Base-by-base conservation (phyloP, 2,888 invertebrate species). In the Hypselothyrea guttata region DNA sequence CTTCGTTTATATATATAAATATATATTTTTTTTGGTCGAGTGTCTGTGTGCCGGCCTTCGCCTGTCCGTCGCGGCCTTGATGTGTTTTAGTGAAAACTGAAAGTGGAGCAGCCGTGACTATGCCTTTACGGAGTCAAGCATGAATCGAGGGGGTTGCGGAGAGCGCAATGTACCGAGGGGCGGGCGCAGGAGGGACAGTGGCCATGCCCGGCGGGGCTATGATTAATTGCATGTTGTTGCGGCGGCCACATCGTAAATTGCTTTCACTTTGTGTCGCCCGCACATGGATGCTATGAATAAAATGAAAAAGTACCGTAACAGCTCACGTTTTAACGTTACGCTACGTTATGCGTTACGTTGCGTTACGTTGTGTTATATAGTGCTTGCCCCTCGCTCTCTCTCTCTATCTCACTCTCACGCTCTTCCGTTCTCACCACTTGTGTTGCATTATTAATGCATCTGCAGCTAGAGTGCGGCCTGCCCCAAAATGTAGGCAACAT, bases 391-490 rank as follows among this genome's bases (percentile, higher is more conserved):
- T 5, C 5, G n/a, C 40, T 33, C 33, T 5, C 37, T 27, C 18
- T 18, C n/a, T 38, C 18, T 18, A 16, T 18, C 8, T 30, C 35
- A 11, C 16, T 18, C 38, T 27, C 12, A 12, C 38, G 46, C 34
- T 37, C 9, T 16, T 15, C 22, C 28, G 44, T 38, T 53, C 33
- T 41, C 35, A 34, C 46, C 55, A 56, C 77, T 74, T 71, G 71
- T 74, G 75, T 76, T 75, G 73, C 76, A 75, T 79, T 76, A 79
- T 79, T 75, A 79, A 75, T 73, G 73, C 76, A 75, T 66, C 76
- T 73, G 75, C 76, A 75, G 38, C 58, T 45, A 34, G 42, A 48
- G 31, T 18, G 55, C 41, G 46, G 34, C 42, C 48, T 52, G 59
- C 51, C 63, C 63, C 44, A 53, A 44, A 33, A 28, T 38, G 37